Percentiles rank a stretch among this genome's conserved stretches.
phyloP scores from a whole-genome alignment of 23 tunicate species.

The Clavelina lepadiformis region DNA sequence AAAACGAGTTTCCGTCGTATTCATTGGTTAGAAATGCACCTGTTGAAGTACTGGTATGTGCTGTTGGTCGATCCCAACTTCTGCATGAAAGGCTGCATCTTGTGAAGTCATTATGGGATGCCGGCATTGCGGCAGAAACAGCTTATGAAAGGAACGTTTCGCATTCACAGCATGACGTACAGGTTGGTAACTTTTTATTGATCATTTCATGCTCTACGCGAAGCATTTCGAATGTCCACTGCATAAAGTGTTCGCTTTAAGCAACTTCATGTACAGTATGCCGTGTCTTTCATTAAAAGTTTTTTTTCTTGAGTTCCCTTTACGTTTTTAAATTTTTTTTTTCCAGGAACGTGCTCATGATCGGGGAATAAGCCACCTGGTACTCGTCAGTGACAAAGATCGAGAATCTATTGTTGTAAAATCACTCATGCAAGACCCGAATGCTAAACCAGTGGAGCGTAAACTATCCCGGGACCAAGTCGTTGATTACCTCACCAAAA shows the following conservation, averaged over 20 bases:
- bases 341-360: slow-evolving; percentile 45
- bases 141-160: slow-evolving; percentile 32
- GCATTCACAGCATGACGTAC: slow-evolving; percentile 28
- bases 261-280: no score
- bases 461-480: slow-evolving; percentile 33
- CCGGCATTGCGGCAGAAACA: slow-evolving; percentile 64
- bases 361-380: slow-evolving; percentile 55
- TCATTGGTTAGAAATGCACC: no score
- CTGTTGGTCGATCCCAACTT: slow-evolving; percentile 38
- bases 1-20: no score
- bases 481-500: slow-evolving; percentile 39
- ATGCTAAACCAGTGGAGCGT: slow-evolving; percentile 30
- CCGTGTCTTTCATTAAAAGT: no score
- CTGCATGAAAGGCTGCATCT: slow-evolving; percentile 41
- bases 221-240: no score
- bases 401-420: slow-evolving; percentile 19
- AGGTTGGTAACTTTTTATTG: slow-evolving; percentile 28
- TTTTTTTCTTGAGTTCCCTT: no score
- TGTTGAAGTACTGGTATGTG: slow-evolving; percentile 64
- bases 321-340: no score
- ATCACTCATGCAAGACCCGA: slow-evolving; percentile 28
- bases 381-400: slow-evolving; percentile 51
- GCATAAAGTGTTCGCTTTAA: no score
- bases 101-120: slow-evolving; percentile 50
- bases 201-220: no score